Conservation (phyloP, 1,140 invertebrate species). For the Anastatus disparis region DNA sequence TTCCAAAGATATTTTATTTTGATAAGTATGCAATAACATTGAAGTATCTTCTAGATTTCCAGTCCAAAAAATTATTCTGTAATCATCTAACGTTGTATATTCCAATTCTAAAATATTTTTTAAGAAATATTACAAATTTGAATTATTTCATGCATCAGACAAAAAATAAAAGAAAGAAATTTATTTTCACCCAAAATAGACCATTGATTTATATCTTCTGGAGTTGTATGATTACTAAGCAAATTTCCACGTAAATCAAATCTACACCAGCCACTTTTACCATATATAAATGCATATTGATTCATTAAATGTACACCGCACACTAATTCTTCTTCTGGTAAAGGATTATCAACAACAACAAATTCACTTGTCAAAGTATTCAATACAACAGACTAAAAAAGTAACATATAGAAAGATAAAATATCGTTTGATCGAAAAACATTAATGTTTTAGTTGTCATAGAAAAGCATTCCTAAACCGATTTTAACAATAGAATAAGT, state of each 20-base stretch:
- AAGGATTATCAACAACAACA: constrained; percentile 83
- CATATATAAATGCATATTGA: constrained; percentile 78
- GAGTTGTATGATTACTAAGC: constrained; percentile 70
- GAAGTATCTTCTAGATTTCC: constrained; percentile 80
- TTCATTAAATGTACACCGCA: constrained; percentile 81
- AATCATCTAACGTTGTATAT: constrained; percentile 77
- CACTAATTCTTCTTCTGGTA: constrained; percentile 76
- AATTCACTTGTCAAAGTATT: constrained; percentile 94
- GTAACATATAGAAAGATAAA: background rate
- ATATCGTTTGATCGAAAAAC: background rate
- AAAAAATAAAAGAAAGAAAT: background rate
- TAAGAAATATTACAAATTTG: background rate
- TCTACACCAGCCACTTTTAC: constrained; percentile 73
- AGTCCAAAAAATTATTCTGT: constrained; percentile 81
- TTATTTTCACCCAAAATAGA: constrained; percentile 74
- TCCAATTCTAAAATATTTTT: constrained; percentile 72
- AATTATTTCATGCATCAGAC: too few relatives aligned
- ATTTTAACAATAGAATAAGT: too few relatives aligned
- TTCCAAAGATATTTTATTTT: constrained; percentile 69
- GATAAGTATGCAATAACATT: constrained; percentile 75
- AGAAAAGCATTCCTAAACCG: background rate
- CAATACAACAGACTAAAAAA: constrained; percentile 81
- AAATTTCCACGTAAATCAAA: constrained; percentile 82
- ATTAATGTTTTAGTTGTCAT: background rate
- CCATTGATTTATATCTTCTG: constrained; percentile 73